A percentile compares a stretch with the other conserved stretches of the same genome.
phyloP scores from a whole-genome alignment of 64 coral and sea anemone species.

The Dendrophyllia cribrosa region DNA sequence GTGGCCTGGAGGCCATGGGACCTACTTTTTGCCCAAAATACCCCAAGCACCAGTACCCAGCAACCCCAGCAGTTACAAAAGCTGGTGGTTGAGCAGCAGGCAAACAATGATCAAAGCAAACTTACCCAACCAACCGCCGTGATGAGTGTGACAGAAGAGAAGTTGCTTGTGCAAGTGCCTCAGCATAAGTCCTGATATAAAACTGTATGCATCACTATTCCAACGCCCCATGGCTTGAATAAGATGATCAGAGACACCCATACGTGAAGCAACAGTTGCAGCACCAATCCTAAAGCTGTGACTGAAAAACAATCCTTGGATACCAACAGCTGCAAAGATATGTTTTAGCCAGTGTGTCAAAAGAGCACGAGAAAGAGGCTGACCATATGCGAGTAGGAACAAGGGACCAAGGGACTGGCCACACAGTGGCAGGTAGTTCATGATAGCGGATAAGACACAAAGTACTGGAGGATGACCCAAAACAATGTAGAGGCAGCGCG shows the following conservation, averaged over 20 bases:
- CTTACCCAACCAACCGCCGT: neutral
- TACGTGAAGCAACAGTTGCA: too few relatives aligned
- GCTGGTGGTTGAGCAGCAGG: neutral
- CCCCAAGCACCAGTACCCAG: too few relatives aligned
- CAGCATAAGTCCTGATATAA: conserved; percentile 10
- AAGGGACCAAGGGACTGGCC: neutral
- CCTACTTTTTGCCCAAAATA: neutral
- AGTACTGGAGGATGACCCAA: neutral
- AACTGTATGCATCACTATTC: conserved; percentile 10
- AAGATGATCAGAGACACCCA: neutral
- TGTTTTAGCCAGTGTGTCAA: conserved; percentile 10
- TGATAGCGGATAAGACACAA: neutral
- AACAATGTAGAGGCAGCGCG: neutral
- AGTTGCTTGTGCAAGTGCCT: too few relatives aligned
- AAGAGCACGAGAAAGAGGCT: neutral
- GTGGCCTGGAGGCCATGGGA: neutral
- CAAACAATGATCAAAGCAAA: neutral
- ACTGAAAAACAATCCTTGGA: too few relatives aligned
- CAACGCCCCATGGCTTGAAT: too few relatives aligned
- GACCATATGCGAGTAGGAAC: conserved; percentile 8
- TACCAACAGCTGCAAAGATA: neutral
- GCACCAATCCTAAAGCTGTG: too few relatives aligned
- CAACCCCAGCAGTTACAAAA: too few relatives aligned
- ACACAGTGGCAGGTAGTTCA: too few relatives aligned
- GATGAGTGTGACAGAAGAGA: neutral